phyloP scores from a whole-genome alignment of 2,888 invertebrate genomes.

The Mimumesa dahlbomi region DNA sequence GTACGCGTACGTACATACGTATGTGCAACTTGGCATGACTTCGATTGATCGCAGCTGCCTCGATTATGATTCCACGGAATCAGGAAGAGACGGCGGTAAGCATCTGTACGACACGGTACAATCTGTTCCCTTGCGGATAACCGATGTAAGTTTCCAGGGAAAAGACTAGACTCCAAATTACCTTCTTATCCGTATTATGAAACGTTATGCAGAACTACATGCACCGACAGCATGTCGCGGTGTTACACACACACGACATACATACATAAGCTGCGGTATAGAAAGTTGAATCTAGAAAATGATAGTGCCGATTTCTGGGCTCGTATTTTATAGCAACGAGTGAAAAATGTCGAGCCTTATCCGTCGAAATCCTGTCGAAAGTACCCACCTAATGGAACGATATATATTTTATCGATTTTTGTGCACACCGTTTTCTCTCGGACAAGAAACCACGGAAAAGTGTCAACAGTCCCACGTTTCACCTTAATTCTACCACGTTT shows the following conservation, averaged over 20 bases:
- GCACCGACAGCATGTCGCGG: not conserved
- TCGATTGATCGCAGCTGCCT: slow-evolving; percentile 42
- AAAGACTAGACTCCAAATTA: not conserved
- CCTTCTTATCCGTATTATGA: not conserved
- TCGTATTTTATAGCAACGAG: not conserved
- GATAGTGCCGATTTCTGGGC: not conserved
- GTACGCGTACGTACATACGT: no score
- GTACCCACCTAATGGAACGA: no score
- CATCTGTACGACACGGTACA: slow-evolving; percentile 10
- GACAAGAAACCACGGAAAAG: not conserved
- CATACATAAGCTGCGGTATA: not conserved
- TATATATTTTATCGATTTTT: no score
- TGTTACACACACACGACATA: no score
- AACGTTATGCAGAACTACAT: not conserved
- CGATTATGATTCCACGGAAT: slow-evolving; percentile 36
- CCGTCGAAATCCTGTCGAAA: no score
- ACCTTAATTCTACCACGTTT: not conserved
- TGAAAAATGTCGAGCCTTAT: no score
- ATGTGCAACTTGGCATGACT: slow-evolving; percentile 40
- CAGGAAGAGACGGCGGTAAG: slow-evolving; percentile 35
- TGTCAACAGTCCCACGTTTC: not conserved
- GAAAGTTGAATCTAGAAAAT: not conserved
- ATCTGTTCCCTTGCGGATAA: slow-evolving; percentile 17
- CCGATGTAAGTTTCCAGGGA: not conserved
- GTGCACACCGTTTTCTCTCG: no score